Evolutionary conservation across 1,140 invertebrate species (phyloP).

Genomic region (Drosophila dunni): DNA sequence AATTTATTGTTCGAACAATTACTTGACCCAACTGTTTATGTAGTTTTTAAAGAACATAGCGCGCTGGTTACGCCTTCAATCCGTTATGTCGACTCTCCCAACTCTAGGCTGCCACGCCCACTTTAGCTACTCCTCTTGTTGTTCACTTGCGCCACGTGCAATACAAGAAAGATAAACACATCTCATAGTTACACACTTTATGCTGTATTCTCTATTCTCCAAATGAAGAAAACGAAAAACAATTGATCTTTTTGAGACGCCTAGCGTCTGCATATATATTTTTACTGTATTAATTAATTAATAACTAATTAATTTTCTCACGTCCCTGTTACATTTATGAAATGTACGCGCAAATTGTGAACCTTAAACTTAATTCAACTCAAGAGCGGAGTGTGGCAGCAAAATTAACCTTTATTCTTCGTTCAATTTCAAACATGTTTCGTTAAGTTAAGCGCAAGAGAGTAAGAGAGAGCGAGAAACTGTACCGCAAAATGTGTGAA

Average conservation of each 20-base stretch:
- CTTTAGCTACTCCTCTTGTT: slow-evolving; percentile 12
- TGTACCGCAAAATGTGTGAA: background rate
- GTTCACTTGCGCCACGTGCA: slow-evolving; percentile 66
- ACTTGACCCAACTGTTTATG: slow-evolving; percentile 6
- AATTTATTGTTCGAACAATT: too few species aligned
- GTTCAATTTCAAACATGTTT: background rate
- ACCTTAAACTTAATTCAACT: slow-evolving; percentile 12
- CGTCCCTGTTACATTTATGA: slow-evolving; percentile 76
- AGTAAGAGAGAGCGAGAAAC: slow-evolving; percentile 41
- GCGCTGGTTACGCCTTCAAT: slow-evolving; percentile 62
- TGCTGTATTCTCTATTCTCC: slow-evolving; percentile 24
- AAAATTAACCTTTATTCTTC: background rate
- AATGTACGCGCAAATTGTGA: slow-evolving; percentile 63
- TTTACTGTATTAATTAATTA: slow-evolving; percentile 20
- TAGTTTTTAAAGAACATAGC: slow-evolving; percentile 54
- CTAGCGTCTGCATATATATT: slow-evolving; percentile 54
- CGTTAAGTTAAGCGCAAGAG: slow-evolving; percentile 42
- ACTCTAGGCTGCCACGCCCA: slow-evolving; percentile 10
- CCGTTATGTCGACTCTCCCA: slow-evolving; percentile 21
- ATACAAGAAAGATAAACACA: slow-evolving; percentile 62
- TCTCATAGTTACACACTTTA: slow-evolving; percentile 65
- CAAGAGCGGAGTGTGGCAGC: slow-evolving; percentile 21
- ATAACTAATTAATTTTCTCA: slow-evolving; percentile 51
- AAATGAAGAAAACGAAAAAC: slow-evolving; percentile 1
- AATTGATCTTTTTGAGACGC: slow-evolving; percentile 56